Base-by-base conservation (phyloP, 2,113 vertebrate species). In the Benitochromis conjunctus region DNA sequence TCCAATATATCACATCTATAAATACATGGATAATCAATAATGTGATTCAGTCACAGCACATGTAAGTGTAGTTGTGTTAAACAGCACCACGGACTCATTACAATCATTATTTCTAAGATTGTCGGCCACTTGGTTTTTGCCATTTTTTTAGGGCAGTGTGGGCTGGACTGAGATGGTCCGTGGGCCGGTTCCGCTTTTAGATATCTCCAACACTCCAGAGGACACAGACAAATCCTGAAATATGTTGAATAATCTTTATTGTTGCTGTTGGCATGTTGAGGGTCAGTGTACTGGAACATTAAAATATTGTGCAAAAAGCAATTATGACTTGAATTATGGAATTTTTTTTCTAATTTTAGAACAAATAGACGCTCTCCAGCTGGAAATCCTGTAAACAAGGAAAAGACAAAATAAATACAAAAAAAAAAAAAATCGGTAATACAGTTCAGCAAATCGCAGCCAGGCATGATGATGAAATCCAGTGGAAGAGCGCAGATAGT, bases 361-460 rank as follows among this genome's bases (percentile, higher is more conserved):
- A 29, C 43, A 51, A 48, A 14, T 48, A 48, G 41, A 64, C 5
- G 6, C 18, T 21, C 12, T 66, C 34, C 34, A 74, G 7, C 24
- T 51, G 46, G 24, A 74, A 74, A 51, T 31, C 69, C 9, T 74
- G 24, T 5, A 51, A 74, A 51, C 24, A 74, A 19, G 43, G 43
- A 74, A 48, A 26, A 71, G 21, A 69, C 38, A 24, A 8, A 46
- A 29, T 48, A 18, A 46, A 46, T 36, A 46, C 21, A 48, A 74
- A 10, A 7, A n/a, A n/a, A 46, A 13, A 48, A 74, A 10, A 19
- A 48, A 29, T 31, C 9, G 0, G 5, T 10, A 31, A 29, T 29
- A 51, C 69, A 2, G 0, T 74, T 29, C 24, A 74, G 41, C 24
- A 29, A 74, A 9, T 48, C 1, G 9, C 24, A 74, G 66, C 1